Conservation (phyloP, 1,140 invertebrate species). For the Babylonia areolata region DNA sequence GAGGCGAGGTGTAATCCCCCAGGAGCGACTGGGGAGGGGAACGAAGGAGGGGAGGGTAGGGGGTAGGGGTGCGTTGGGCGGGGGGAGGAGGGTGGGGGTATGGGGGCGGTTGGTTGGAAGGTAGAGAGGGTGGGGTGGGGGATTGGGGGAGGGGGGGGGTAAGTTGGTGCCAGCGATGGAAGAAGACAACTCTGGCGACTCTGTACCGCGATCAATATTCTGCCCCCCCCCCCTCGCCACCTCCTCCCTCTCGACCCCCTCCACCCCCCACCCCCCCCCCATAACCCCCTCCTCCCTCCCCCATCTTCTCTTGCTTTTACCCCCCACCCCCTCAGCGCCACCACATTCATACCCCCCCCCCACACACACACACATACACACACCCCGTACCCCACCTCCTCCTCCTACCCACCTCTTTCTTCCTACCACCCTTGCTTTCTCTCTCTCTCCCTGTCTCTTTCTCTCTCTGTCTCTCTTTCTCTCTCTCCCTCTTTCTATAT, state of each 20-base stretch:
- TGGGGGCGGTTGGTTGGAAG: background rate
- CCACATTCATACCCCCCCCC: too few species aligned
- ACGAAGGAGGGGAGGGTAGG: background rate
- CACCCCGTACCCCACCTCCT: too few species aligned
- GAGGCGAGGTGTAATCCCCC: background rate
- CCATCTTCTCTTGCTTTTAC: too few species aligned
- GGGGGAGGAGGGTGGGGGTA: background rate
- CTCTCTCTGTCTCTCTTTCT: too few species aligned
- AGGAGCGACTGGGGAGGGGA: background rate
- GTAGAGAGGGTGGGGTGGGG: background rate
- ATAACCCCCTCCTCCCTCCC: too few species aligned
- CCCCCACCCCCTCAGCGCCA: background rate
- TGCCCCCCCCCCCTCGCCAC: background rate
- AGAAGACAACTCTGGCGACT: slow-evolving; percentile 1
- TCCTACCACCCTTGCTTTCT: background rate
- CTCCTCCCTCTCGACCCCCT: too few species aligned
- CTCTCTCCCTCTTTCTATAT: too few species aligned
- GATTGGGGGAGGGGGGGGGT: background rate
- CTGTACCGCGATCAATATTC: background rate
- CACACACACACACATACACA: too few species aligned
- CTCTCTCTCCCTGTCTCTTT: background rate
- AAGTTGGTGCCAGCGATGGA: background rate
- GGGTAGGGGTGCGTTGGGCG: too few species aligned
- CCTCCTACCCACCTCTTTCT: too few species aligned
- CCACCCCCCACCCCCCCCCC: too few species aligned